A percentile compares a stretch with the other conserved stretches of the same genome.
Evolutionary conservation across 2,113 vertebrate species (phyloP).

Genomic region (Pampusana beccarii): DNA sequence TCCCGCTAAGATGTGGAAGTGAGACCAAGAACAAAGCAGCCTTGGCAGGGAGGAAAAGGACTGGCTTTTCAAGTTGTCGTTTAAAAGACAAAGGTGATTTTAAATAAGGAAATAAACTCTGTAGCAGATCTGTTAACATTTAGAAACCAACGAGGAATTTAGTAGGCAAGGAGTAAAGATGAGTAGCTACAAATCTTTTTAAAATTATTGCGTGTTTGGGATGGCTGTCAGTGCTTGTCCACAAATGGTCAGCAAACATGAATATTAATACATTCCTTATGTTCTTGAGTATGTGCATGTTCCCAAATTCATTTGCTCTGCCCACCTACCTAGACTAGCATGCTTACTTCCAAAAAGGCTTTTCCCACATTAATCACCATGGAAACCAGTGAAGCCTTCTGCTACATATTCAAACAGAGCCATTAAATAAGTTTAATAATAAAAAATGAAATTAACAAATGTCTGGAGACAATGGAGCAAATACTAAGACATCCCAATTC

Average conservation of each 20-base stretch:
- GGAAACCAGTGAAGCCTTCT: neutral
- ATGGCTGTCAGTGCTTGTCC: neutral
- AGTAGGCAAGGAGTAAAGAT: neutral
- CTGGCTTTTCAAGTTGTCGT: neutral
- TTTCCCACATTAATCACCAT: neutral
- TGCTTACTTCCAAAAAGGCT: neutral
- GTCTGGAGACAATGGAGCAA: fast-evolving
- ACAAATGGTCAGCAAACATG: fast-evolving
- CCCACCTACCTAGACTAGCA: neutral
- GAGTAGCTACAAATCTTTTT: neutral
- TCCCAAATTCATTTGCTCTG: fast-evolving
- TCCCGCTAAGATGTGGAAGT: fast-evolving
- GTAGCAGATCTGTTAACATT: neutral
- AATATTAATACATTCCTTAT: neutral
- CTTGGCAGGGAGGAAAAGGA: fast-evolving
- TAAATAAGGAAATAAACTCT: neutral
- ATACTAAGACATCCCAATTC: neutral
- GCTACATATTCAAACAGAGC: neutral
- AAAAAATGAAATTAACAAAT: neutral
- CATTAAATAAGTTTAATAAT: neutral
- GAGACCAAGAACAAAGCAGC: neutral
- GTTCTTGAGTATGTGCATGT: fast-evolving
- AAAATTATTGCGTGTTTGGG: neutral
- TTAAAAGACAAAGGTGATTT: neutral
- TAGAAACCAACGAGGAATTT: neutral